Percentiles rank a stretch among this genome's conserved stretches.
Conservation (phyloP, 2,797 vertebrate species). For the Capromys pilorides region DNA sequence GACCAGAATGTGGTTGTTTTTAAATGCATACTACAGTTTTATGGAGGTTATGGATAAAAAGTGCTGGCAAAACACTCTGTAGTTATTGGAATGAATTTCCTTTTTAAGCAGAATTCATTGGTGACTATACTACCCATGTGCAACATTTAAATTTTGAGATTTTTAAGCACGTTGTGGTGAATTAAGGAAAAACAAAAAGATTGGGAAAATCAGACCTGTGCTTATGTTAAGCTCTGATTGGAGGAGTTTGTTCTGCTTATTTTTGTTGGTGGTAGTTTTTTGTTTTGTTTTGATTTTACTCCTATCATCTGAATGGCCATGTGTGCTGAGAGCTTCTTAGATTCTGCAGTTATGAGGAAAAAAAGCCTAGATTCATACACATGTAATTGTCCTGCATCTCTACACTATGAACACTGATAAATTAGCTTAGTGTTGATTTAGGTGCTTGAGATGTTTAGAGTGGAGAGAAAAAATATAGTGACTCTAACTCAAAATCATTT, state of each 20-base stretch:
- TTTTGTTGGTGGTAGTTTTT: neutral
- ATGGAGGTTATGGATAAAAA: neutral
- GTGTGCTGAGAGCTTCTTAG: neutral
- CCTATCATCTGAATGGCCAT: neutral
- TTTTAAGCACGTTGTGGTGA: neutral
- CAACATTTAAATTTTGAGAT: slow-evolving; percentile 37
- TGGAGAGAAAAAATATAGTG: neutral
- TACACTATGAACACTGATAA: neutral
- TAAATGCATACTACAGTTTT: neutral
- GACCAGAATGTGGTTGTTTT: too few species aligned
- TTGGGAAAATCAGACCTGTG: neutral
- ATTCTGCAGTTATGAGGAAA: neutral
- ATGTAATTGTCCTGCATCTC: neutral
- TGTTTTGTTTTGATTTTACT: neutral
- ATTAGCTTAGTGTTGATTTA: neutral
- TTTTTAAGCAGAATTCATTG: slow-evolving; percentile 57
- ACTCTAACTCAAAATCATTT: slow-evolving; percentile 4
- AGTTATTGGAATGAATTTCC: slow-evolving; percentile 16
- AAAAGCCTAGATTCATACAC: neutral
- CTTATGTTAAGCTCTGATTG: neutral
- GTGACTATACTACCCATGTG: slow-evolving; percentile 16
- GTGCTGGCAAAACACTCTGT: neutral
- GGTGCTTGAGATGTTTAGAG: slow-evolving; percentile 1
- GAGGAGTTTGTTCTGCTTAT: neutral
- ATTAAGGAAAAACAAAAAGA: neutral